Base-by-base conservation (phyloP, 2,888 invertebrate genomes). In the Timema cristinae region DNA sequence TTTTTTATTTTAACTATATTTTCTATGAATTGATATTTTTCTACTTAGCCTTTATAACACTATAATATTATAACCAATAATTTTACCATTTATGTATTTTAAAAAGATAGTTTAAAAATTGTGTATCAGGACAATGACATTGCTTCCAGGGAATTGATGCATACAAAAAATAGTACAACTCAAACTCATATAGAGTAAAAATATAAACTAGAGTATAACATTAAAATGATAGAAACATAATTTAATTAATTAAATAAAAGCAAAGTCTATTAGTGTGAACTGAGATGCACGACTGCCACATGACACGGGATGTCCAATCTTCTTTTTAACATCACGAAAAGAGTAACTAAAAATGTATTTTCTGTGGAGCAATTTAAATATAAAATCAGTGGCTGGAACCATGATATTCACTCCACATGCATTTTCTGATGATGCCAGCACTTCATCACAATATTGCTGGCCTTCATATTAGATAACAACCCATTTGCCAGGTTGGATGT, bases 401-500 rank as follows among this genome's bases (percentile, higher is more conserved):
- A 47, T 63, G 47, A 63, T 48, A 61, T 61, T 61, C 16, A 61
- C 61, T 61, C 16, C 16, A n/a, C 8, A 61, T 32, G 61, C 16
- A 61, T 15, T 32, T 16, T 61, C 61, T 61, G 61, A 61, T 11
- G 32, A 16, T 7, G 61, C 16, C 16, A 61, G 61, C 32, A 61
- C 61, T 61, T 61, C 61, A 16, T 16, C 61, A 61, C 16, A 16
- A 61, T 61, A 15, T 10, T 1, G 61, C 61, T 61, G 32, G 61
- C 47, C 63, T 32, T 63, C 47, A 7, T 7, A 63, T 63, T 9
- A 63, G 63, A 63, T 32, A 63, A 61, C 61, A 16, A 61, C 61
- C 61, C 63, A 63, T 63, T 63, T 48, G 13, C 63, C 63, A 32
- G 63, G 63, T 63, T 63, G 63, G 32, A 61, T 1, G 8, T 61